These are phyloP conservation scores for Anabacerthia variegaticeps DNA, from an alignment of 2,797 vertebrate species.

Conservation along the genomic window DNA sequence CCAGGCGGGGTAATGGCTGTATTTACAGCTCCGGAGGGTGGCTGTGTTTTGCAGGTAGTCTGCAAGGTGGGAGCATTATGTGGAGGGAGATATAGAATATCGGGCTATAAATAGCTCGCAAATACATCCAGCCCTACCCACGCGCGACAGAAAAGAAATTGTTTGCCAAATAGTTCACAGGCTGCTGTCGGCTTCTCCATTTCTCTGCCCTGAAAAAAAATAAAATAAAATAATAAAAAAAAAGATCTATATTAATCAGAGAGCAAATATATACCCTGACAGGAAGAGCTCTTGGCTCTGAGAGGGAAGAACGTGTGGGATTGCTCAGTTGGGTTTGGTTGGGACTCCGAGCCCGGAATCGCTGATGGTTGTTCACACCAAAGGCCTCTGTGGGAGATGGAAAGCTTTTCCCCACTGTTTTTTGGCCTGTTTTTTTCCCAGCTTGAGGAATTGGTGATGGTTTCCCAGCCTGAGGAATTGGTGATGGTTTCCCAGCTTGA, in stretches of 20 bases:
- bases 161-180: conserved; percentile 11
- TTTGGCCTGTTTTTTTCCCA: neutral
- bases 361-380: neutral
- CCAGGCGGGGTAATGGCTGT: neutral
- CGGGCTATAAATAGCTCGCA: neutral
- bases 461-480: neutral
- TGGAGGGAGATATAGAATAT: neutral
- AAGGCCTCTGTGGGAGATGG: neutral
- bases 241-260: neutral
- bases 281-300: neutral
- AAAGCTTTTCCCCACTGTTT: neutral
- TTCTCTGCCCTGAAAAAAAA: neutral
- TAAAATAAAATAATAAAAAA: neutral
- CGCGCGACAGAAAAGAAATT: neutral
- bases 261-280: neutral
- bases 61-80: neutral
- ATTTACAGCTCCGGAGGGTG: neutral
- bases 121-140: neutral
- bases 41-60: conserved; percentile 40
- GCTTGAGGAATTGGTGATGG: neutral
- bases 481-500: neutral
- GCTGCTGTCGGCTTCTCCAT: neutral
- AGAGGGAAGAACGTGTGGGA: neutral
- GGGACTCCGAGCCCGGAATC: neutral
- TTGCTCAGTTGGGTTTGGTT: neutral